phyloP scores from a whole-genome alignment of 2,797 vertebrate species.

The Acipenser ruthenus region DNA sequence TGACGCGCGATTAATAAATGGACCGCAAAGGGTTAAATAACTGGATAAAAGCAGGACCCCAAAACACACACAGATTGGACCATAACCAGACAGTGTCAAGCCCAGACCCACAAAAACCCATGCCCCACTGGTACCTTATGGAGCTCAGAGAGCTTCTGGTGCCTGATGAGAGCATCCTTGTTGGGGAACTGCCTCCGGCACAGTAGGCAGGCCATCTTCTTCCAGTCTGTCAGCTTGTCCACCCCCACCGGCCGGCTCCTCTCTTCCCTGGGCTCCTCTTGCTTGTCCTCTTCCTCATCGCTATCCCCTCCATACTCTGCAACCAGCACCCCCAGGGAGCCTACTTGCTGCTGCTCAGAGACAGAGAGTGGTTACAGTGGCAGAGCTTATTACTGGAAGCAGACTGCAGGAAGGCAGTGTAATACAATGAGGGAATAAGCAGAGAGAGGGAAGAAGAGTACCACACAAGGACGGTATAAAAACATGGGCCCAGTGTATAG shows the following conservation, averaged over 20 bases:
- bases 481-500: no score
- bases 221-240: slow-evolving; percentile 91
- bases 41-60: neutral
- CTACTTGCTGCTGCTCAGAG: slow-evolving; percentile 73
- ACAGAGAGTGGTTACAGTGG: neutral
- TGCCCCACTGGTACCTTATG: slow-evolving; percentile 71
- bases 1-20: no score
- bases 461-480: neutral
- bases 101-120: neutral
- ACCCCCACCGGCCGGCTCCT: slow-evolving; percentile 62
- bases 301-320: slow-evolving; percentile 89
- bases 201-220: slow-evolving; percentile 90
- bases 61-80: no score
- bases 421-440: neutral
- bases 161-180: slow-evolving; percentile 86
- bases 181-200: slow-evolving; percentile 93
- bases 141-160: slow-evolving; percentile 93
- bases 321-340: slow-evolving; percentile 82
- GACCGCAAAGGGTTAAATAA: no score
- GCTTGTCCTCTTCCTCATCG: slow-evolving; percentile 85
- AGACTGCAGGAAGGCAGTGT: neutral
- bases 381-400: no score
- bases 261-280: slow-evolving; percentile 52
- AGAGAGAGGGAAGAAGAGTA: neutral
- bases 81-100: neutral